A percentile compares a stretch with the other conserved stretches of the same genome.
These are phyloP conservation scores for Microcebus tavaratra DNA, from an alignment of 2,113 vertebrate genomes.

Conservation along the genomic window DNA sequence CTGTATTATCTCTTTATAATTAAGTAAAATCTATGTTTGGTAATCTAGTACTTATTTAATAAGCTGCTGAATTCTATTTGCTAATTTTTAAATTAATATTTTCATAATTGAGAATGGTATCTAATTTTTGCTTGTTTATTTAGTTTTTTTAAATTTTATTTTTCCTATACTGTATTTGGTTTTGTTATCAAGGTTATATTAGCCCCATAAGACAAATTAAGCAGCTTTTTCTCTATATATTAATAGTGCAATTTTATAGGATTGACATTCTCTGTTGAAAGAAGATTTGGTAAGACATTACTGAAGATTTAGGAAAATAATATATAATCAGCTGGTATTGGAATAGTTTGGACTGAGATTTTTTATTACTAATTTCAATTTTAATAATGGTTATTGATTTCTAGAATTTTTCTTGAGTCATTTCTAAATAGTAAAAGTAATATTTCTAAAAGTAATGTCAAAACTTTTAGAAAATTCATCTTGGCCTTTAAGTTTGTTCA, in stretches of 20 bases:
- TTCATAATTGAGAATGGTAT: background rate
- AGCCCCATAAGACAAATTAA: background rate
- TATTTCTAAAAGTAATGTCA: background rate
- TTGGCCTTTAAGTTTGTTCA: background rate
- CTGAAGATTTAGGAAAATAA: background rate
- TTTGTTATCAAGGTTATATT: background rate
- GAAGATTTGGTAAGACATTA: background rate
- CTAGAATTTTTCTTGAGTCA: background rate
- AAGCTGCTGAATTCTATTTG: background rate
- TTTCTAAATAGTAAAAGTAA: background rate
- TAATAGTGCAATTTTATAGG: background rate
- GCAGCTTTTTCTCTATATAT: background rate
- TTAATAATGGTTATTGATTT: background rate
- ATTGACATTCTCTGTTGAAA: conserved; percentile 28
- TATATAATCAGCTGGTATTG: background rate
- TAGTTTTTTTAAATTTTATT: background rate
- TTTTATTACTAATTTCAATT: background rate
- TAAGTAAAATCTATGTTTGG: background rate
- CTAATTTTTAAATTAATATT: background rate
- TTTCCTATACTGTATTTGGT: background rate
- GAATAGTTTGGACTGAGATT: background rate
- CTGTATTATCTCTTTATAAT: background rate
- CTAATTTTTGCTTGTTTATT: background rate
- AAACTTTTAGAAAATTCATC: background rate
- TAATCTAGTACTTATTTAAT: background rate